Evolutionary conservation across 2,113 vertebrate genomes (phyloP), one percentile per base, ranked within the genome.

Genomic region (Hyperopisus bebe): DNA sequence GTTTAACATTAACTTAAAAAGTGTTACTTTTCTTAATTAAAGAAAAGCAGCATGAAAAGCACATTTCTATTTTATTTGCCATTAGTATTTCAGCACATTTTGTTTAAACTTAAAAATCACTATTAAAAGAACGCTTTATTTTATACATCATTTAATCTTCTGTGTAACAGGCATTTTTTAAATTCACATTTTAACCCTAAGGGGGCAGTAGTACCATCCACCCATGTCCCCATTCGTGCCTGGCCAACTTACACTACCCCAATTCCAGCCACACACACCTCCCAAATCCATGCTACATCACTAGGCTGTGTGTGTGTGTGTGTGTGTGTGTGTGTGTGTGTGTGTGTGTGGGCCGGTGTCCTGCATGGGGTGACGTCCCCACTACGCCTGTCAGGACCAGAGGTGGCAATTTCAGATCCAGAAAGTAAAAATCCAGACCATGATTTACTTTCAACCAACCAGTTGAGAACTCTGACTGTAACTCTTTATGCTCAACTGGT

Each of bases 1-100:
- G 83, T 90, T 86, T 91, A 91, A 90, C 74, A 88, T 92, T 92
- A 86, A 93, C 92, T 93, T 92, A 92, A 93, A 89, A 51, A 24
- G 39, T 92, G 91, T 44, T 92, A 91, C 90, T 90, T 66, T 92
- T 90, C 92, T 92, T 91, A 89, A 92, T 50, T 91, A 51, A 92
- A 31, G 62, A 70, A 93, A 91, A 91, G 91, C 91, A 92, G 88
- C 88, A 91, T 88, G 48, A 80, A 90, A 89, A 39, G 80, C n/a
- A 31, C 21, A 44, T 58, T 62, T 62, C 58, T 89, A 58, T 83
- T 66, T 80, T 87, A 53, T 27, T 91, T 89, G 82, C 77, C 42
- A 51, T 53, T 89, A 58, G 83, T 82, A 83, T 77, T 44, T 83
- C 35, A 50, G 8, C 62, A 90, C 86, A 46, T 87, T 89, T 47